Base-by-base conservation (phyloP, 2,888 invertebrate species). In the Drosophila anomalata region DNA sequence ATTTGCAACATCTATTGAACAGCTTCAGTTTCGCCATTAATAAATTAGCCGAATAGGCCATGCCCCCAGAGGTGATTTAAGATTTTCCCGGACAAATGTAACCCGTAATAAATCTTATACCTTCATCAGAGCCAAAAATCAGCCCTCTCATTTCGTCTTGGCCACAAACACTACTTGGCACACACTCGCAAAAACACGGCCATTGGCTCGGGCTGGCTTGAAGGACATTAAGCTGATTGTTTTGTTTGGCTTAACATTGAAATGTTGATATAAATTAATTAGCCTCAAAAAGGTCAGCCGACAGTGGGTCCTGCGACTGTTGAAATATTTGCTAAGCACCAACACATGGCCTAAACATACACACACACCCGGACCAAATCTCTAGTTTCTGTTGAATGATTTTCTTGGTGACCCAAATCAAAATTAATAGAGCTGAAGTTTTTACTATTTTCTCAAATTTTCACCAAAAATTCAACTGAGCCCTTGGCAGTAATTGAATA, bases 241-340 rank as follows among this genome's bases (percentile, higher is more conserved):
- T 86, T 87, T 85, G 86, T 87, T 88, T 75, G 83, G 83, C 80
- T 86, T 84, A 86, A 75, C 83, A 84, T 79, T 84, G 84, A 84
- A 84, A 84, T 84, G 88, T 88, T 84, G 86, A 87, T 84, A 86
- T 84, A 87, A 84, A 84, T 87, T 87, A 84, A 84, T 84, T 84
- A 84, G 86, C 76, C 73, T 73, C 74, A 71, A 77, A 77, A 71
- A 68, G 80, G 75, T 66, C 68, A 52, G 36, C 66, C 22, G 48
- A 51, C 63, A 42, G 58, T 26, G 41, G 53, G 22, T 26, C 20
- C 36, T 57, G 51, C 51, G 56, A 39, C 63, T 76, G 39, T 69
- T 67, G 58, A 76, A 71, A 79, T 77, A 77, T 82, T 76, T 75
- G 78, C 60, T 60, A 67, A 47, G 54, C 20, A 20, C 53, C 59